Percentiles rank a stretch among this genome's conserved stretches.
Conservation (phyloP, 1,140 invertebrate species). For the Uloborus diversus region DNA sequence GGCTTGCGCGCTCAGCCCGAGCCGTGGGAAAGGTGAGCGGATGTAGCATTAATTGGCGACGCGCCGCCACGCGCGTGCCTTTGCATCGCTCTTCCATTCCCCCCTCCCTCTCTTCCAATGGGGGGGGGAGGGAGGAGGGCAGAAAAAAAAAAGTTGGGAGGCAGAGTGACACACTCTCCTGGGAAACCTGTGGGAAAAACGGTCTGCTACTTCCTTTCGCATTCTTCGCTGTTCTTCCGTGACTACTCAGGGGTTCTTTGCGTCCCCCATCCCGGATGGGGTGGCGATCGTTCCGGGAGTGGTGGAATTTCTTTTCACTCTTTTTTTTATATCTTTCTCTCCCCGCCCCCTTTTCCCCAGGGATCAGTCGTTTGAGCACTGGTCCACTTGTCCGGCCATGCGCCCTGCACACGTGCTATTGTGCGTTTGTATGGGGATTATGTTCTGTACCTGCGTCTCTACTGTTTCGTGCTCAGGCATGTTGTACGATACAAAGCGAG, state of each 20-base stretch:
- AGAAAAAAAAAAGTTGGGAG: not conserved
- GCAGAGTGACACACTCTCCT: conserved; percentile 32
- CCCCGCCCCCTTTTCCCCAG: no score
- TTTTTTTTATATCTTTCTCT: no score
- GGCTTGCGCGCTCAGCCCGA: no score
- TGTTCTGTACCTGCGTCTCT: no score
- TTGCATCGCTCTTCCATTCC: conserved; percentile 1
- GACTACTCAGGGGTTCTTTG: not conserved
- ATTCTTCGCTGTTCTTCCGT: conserved; percentile 42
- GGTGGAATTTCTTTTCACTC: conserved; percentile 1
- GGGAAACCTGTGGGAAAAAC: conserved; percentile 39
- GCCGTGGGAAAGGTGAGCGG: conserved; percentile 51
- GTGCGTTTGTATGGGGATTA: no score
- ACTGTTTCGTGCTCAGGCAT: no score
- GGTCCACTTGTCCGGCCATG: conserved; percentile 2
- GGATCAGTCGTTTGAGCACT: not conserved
- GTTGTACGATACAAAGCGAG: no score
- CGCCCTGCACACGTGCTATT: not conserved
- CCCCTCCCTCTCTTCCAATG: not conserved
- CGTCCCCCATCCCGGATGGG: not conserved
- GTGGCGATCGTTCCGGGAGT: not conserved
- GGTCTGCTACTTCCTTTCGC: conserved; percentile 33
- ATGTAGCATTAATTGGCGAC: conserved; percentile 48
- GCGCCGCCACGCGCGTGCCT: conserved; percentile 48
- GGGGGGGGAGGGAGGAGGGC: not conserved